Base-by-base conservation (phyloP, 2,888 invertebrate species). In the Macrosiphum euphorbiae region DNA sequence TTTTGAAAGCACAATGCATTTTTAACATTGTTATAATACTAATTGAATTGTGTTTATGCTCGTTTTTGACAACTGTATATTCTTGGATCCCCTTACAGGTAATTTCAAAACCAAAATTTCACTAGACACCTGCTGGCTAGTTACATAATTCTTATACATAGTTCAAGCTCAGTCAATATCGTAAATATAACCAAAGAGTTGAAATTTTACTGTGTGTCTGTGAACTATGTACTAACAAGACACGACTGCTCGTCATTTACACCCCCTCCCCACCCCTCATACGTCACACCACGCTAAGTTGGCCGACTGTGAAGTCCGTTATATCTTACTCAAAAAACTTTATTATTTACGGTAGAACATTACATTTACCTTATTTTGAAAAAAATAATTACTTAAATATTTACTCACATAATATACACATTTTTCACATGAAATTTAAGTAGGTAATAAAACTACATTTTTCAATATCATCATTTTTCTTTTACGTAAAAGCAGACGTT, bases 61-160 rank as follows among this genome's bases (percentile, higher is more conserved):
- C 26, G 50, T 87, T 67, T 50, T 87, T 13, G 24, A 61, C 44
- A n/a, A 47, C 26, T 61, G 8, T 78, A 35, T 35, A 35, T 78
- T 24, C 20, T 20, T 20, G 35, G 26, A 50, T 50, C 7, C 41
- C 87, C 50, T 50, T 28, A 10, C 50, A 50, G 41, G 35, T 67
- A 87, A 92, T 92, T 67, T 87, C 67, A 67, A 47, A 87, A 67
- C 87, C 87, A 8, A 87, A 87, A 92, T 67, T 67, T 67, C 26
- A 50, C 50, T 87, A 87, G 92, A 50, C 92, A 87, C 41, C 87
- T 50, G 87, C 87, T 24, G 91, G 26, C 84, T 52, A 28, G 20
- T 78, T 78, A 78, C 20, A 35, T 35, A 35, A 78, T 20, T 78
- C 35, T 35, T 78, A 78, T 61, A 41, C 84, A 28, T 52, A 52